These are phyloP conservation scores for Alloscopus bannaensis DNA, from an alignment of 2,888 invertebrate species.

Conservation along the genomic window DNA sequence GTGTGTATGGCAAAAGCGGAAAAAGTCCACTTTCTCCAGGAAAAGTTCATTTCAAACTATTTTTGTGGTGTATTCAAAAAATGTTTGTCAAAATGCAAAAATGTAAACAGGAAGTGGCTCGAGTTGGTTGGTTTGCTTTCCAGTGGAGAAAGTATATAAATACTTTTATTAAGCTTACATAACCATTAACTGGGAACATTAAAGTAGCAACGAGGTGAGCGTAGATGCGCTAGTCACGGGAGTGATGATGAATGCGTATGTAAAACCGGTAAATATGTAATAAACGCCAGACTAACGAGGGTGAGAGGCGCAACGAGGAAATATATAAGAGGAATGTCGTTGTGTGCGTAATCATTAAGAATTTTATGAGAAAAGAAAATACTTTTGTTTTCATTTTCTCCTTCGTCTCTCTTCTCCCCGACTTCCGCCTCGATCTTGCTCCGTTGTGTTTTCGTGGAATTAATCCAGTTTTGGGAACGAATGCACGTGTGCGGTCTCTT, in stretches of 20 bases:
- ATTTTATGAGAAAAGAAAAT: constrained; percentile 33
- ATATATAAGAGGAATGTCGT: neutral
- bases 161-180: too few relatives aligned
- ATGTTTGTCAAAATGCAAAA: too few relatives aligned
- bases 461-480: neutral
- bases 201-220: too few relatives aligned
- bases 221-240: too few relatives aligned
- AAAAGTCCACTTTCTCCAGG: neutral
- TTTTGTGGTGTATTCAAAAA: too few relatives aligned
- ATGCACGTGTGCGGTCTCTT: constrained; percentile 19
- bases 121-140: too few relatives aligned
- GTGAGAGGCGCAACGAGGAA: neutral
- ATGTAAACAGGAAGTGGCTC: too few relatives aligned
- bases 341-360: constrained; percentile 22
- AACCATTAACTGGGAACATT: too few relatives aligned
- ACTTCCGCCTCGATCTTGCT: neutral
- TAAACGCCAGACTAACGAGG: neutral
- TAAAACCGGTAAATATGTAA: neutral
- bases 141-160: too few relatives aligned
- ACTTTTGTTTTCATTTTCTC: neutral
- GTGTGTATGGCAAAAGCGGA: neutral
- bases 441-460: neutral
- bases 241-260: neutral
- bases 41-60: too few relatives aligned
- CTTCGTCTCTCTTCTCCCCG: constrained; percentile 8